These are phyloP conservation scores for Enteromius trimaculatus DNA, from an alignment of 2,797 vertebrate genomes.

Conservation along the genomic window DNA sequence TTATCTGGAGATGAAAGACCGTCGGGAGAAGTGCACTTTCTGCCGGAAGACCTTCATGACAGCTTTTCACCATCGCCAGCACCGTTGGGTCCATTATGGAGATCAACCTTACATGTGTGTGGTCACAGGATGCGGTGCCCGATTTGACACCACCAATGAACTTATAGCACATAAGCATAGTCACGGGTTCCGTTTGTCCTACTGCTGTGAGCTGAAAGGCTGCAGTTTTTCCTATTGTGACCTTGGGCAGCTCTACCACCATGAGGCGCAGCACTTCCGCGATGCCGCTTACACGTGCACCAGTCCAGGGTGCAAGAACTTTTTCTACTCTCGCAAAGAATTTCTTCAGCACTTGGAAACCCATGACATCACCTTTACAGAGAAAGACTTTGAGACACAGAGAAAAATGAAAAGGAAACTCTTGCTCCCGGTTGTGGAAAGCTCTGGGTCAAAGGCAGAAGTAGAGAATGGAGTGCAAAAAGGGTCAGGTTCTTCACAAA, in stretches of 20 bases:
- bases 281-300: conserved; percentile 93
- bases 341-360: conserved; percentile 88
- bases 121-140: conserved; percentile 86
- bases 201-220: conserved; percentile 92
- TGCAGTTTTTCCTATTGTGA: conserved; percentile 93
- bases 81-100: conserved; percentile 86
- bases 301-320: conserved; percentile 88
- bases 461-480: conserved; percentile 58
- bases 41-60: conserved; percentile 94
- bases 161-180: conserved; percentile 93
- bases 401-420: conserved; percentile 73
- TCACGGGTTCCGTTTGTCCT: conserved; percentile 87
- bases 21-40: conserved; percentile 92
- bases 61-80: conserved; percentile 88
- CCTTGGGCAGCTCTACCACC: conserved; percentile 94
- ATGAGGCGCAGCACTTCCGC: conserved; percentile 97
- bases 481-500: conserved; percentile 57
- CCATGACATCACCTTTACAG: conserved; percentile 82
- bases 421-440: conserved; percentile 61
- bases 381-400: conserved; percentile 81
- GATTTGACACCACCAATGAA: conserved; percentile 88
- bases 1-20: conserved; percentile 93
- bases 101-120: conserved; percentile 89
- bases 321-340: conserved; percentile 93
- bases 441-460: conserved; percentile 49